Base-by-base conservation (phyloP, 1,140 invertebrate species). In the Sipha flava region DNA sequence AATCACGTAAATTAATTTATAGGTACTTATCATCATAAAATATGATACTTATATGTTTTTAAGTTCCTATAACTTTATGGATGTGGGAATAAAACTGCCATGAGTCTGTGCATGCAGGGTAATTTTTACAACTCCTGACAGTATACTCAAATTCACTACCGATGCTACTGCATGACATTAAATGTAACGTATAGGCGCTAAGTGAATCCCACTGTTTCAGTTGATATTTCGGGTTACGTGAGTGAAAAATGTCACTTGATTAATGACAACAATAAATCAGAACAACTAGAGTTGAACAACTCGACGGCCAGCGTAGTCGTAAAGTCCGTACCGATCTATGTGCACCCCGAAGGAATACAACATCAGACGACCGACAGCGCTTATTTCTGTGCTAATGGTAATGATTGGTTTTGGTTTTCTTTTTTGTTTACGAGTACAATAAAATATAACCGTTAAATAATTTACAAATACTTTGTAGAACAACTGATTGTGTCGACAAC, bases 301-400 rank as follows among this genome's bases (percentile, higher is more conserved):
- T 59, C 43, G 0, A 80, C 79, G 6, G 73, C 80, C 4, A 80
- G 80, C 45, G 52, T 73, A 3, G 54, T 73, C 6, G 77, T 62
- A 9, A 85, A 88, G 54, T 89, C 88, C 0, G 88, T 86, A 3
- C 87, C 87, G 49, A 86, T 90, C 7, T 82, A 87, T 23, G 89
- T 90, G 1, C 85, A 87, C 34, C 87, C 88, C 6, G 90, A 90
- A 84, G 90, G 89, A 23, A 84, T 89, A 2, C 86, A 88, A 23
- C 85, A 87, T 70, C 88, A 87, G 10, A 88, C 89, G 80, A 90
- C 89, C 0, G 89, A 90, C 82, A 90, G 89, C 81, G 89, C 90
- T 12, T 90, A 90, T 84, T 90, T 90, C 83, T 90, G 90, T 84
- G 90, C 90, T 18, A 90, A 90, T 82, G 89, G 90, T 90, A 83